Percentiles rank a stretch among this genome's conserved stretches.
Evolutionary conservation across 2,888 invertebrate genomes (phyloP).

Genomic region (Acanthosepion pharaonis): DNA sequence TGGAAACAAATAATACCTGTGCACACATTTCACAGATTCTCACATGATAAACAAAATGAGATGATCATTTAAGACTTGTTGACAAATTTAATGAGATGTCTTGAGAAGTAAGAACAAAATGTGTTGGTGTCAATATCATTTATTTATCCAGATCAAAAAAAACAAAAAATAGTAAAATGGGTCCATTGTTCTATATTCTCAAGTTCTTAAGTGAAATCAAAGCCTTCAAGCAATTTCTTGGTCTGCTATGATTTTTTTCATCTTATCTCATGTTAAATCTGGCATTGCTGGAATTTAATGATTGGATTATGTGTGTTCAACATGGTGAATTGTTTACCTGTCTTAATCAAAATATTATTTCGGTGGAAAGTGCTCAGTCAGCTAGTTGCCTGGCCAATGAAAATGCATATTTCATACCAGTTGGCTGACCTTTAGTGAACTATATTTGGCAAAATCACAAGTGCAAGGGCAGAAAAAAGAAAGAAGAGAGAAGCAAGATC

Average conservation of each 20-base stretch:
- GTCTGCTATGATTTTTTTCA: not conserved
- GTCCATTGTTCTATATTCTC: not conserved
- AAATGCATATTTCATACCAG: slow-evolving; percentile 21
- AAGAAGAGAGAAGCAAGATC: too few species aligned
- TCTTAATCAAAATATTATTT: not conserved
- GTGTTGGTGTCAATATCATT: too few species aligned
- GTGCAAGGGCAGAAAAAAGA: not conserved
- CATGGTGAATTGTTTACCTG: not conserved
- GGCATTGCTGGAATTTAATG: not conserved
- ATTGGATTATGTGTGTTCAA: not conserved
- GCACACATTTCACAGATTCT: too few species aligned
- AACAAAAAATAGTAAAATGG: too few species aligned
- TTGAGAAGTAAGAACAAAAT: too few species aligned
- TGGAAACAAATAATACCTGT: too few species aligned
- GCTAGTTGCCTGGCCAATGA: not conserved
- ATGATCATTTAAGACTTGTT: too few species aligned
- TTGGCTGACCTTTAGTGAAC: not conserved
- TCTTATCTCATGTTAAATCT: too few species aligned
- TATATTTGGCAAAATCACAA: slow-evolving; percentile 1
- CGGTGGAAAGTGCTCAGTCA: not conserved
- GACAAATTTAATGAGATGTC: too few species aligned
- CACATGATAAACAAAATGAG: too few species aligned
- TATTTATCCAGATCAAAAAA: too few species aligned
- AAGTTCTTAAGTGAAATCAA: not conserved
- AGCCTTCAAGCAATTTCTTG: not conserved